Percentiles rank a stretch among this genome's conserved stretches.
Evolutionary conservation across 1,140 invertebrate genomes (phyloP).

Genomic region (Olivierus martensii): DNA sequence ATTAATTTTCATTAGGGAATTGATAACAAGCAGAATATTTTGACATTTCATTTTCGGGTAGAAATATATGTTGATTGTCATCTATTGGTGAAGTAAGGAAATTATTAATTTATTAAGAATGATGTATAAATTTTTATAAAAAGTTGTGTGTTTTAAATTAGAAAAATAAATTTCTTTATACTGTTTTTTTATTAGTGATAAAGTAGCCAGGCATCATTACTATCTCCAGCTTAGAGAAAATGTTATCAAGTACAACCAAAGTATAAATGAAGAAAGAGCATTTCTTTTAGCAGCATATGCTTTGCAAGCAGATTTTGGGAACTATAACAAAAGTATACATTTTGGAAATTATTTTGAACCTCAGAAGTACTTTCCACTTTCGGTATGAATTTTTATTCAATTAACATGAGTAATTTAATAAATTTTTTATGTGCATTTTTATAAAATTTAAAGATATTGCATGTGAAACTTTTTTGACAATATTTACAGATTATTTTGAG

Average conservation of each 20-base stretch:
- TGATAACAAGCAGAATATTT: slow-evolving; percentile 71
- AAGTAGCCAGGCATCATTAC: slow-evolving; percentile 77
- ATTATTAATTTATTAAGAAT: background rate
- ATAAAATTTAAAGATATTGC: background rate
- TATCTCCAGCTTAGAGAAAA: slow-evolving; percentile 87
- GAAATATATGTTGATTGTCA: slow-evolving; percentile 77
- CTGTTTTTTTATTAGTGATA: slow-evolving; percentile 48
- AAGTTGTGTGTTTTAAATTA: too few relatives aligned
- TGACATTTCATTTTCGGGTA: slow-evolving; percentile 79
- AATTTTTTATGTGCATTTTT: background rate
- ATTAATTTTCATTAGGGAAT: slow-evolving; percentile 69
- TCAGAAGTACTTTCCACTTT: slow-evolving; percentile 60
- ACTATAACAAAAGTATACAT: slow-evolving; percentile 37
- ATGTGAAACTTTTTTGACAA: background rate
- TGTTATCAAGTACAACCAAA: slow-evolving; percentile 40
- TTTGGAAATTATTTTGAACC: slow-evolving; percentile 42
- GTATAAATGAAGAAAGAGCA: slow-evolving; percentile 47
- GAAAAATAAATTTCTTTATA: too few relatives aligned
- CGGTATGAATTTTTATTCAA: slow-evolving; percentile 29
- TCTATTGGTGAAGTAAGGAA: slow-evolving; percentile 47
- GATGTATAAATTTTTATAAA: too few relatives aligned
- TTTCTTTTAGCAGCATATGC: slow-evolving; percentile 70
- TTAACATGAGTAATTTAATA: slow-evolving; percentile 1
- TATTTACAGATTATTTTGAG: slow-evolving; percentile 34
- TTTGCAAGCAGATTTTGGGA: slow-evolving; percentile 79